Base-by-base conservation (phyloP, 2,797 vertebrate species). In the Iguana delicatissima region DNA sequence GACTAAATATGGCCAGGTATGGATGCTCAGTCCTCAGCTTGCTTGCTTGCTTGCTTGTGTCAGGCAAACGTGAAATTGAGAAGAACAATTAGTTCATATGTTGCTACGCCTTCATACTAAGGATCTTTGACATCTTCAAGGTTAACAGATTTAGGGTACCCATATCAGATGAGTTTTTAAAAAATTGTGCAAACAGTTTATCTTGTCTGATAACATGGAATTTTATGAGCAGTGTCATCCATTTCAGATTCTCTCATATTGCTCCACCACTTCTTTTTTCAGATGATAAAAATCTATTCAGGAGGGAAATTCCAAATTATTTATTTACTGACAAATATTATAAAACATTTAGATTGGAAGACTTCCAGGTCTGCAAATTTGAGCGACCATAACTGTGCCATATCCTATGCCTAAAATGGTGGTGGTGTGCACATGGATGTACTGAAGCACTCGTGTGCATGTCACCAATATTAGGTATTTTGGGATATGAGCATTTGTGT, bases 1-100 rank as follows among this genome's bases (percentile, higher is more conserved):
- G 97, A 98, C 92, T 98, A 98, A 95, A 80, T 64, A 50, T 29
- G 24, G 76, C 88, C 93, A 93, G 96, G 96, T 96, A 91, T 96
- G 95, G 80, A 69, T 14, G 16, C 9, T 26, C 46, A 12, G 8
- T 8, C 62, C 16, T 1, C 38, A 16, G 9, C 84, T 14, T 38
- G 26, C 29, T 73, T 16, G 9, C 84, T 14, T 38, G 26, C 29
- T 73, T 16, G 84, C 83, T 85, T 64, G 32, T 52, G 81, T 69
- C 79, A 80, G 32, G 13, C 42, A 55, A 3, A 24, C 55, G 20
- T 52, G 57, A 20, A n/a, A 64, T 32, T 4, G 12, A 9, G 29
- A 38, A 42, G 57, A 38, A 10, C 14, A 9, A 2, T 80, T 35
- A 18, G 29, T 57, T 85, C 62, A 35, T 20, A 32, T 3, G 4